phyloP scores from a whole-genome alignment of 2,797 vertebrate genomes.

The Gouania willdenowi region DNA sequence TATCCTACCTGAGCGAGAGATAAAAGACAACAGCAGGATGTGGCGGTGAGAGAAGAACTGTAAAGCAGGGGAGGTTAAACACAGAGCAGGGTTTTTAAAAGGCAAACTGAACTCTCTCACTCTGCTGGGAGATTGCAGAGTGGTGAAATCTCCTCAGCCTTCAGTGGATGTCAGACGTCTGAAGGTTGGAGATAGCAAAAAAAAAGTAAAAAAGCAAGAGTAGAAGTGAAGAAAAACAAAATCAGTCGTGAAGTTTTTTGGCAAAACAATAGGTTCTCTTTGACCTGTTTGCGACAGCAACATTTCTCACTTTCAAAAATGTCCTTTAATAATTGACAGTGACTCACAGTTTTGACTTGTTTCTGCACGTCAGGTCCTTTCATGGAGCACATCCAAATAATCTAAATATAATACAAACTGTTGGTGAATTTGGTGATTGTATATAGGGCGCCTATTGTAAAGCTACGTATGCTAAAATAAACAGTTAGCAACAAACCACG shows the following conservation, averaged over 20 bases:
- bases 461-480: too few species aligned
- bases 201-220: conserved; percentile 17
- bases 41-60: conserved; percentile 13
- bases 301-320: too few species aligned
- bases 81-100: conserved; percentile 37
- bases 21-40: conserved; percentile 22
- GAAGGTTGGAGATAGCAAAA: conserved; percentile 16
- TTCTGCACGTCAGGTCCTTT: conserved; percentile 3
- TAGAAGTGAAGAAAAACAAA: conserved; percentile 23
- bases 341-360: conserved; percentile 8
- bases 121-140: conserved; percentile 27
- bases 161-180: conserved; percentile 56
- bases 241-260: conserved; percentile 17
- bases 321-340: too few species aligned
- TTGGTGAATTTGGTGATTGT: too few species aligned
- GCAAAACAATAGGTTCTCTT: too few species aligned
- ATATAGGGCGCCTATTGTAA: too few species aligned
- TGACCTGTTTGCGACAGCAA: too few species aligned
- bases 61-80: conserved; percentile 33
- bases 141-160: conserved; percentile 46
- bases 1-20: conserved; percentile 19
- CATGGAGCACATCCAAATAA: neutral
- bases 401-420: too few species aligned
- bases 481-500: too few species aligned
- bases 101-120: conserved; percentile 42